These are phyloP conservation scores for Drosophila algonquin DNA, from an alignment of 2,888 invertebrate species.

Conservation along the genomic window DNA sequence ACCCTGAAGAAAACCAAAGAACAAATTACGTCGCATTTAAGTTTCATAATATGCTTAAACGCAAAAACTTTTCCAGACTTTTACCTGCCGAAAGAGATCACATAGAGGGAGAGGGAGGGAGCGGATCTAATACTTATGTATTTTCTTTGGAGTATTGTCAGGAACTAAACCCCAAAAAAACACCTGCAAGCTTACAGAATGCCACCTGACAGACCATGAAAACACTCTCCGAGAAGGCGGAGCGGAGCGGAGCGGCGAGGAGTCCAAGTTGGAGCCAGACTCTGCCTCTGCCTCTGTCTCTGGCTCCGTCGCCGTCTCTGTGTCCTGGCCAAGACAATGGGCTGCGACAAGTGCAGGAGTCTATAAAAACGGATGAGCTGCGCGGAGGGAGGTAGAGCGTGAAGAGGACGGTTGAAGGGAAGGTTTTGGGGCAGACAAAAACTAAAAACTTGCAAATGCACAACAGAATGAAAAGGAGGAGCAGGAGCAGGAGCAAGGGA, in stretches of 20 bases:
- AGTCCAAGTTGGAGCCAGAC: conserved; percentile 25
- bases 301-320: not conserved
- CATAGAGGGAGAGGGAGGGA: not conserved
- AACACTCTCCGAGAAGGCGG: conserved; percentile 28
- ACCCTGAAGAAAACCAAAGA: conserved; percentile 54
- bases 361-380: conserved; percentile 68
- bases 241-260: not conserved
- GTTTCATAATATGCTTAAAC: conserved; percentile 74
- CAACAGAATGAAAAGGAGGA: conserved; percentile 48
- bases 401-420: not conserved
- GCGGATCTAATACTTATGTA: conserved; percentile 1
- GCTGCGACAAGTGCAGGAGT: conserved; percentile 73
- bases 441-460: conserved; percentile 77
- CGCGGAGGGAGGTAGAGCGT: not conserved
- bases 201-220: conserved; percentile 61
- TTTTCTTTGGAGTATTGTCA: conserved; percentile 28
- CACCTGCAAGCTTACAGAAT: conserved; percentile 14
- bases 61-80: conserved; percentile 38
- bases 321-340: conserved; percentile 66
- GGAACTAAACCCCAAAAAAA: conserved; percentile 30
- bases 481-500: conserved; percentile 6
- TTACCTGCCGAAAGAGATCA: not conserved
- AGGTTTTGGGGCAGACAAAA: conserved; percentile 45
- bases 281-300: not conserved
- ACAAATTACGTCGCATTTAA: conserved; percentile 74